These are phyloP conservation scores for Erythrolamprus reginae DNA, from an alignment of 2,113 vertebrate species.

Conservation along the genomic window DNA sequence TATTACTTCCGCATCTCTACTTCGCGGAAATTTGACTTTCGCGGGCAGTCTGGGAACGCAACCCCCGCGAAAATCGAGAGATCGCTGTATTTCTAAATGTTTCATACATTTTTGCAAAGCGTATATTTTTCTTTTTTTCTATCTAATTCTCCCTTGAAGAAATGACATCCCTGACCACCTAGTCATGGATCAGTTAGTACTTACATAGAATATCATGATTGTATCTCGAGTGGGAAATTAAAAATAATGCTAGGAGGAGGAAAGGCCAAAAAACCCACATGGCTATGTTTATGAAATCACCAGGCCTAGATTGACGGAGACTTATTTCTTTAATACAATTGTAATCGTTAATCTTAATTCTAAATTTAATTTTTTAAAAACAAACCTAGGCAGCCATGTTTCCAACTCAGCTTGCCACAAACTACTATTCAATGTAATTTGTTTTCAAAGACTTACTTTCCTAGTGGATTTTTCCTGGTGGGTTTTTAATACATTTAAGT, in stretches of 20 bases:
- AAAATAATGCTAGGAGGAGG: background rate
- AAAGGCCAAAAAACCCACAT: background rate
- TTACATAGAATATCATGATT: background rate
- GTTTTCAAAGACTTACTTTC: constrained; percentile 31
- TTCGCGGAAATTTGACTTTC: too few relatives aligned
- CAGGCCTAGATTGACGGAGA: background rate
- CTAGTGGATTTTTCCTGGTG: background rate
- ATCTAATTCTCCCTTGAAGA: constrained; percentile 22
- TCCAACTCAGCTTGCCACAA: constrained; percentile 36
- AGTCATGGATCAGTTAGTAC: background rate
- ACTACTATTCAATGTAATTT: constrained; percentile 13
- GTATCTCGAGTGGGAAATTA: background rate
- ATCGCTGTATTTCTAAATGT: constrained; percentile 2
- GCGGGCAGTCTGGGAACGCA: too few relatives aligned
- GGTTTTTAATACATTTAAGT: constrained; percentile 38
- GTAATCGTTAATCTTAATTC: background rate
- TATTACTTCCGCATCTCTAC: too few relatives aligned
- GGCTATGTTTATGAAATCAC: background rate
- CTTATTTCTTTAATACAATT: background rate
- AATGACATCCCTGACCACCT: background rate
- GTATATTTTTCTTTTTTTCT: constrained; percentile 36
- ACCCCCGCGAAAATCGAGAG: too few relatives aligned
- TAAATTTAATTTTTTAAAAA: constrained; percentile 20
- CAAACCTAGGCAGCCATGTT: constrained; percentile 27
- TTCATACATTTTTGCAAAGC: background rate